A percentile compares a stretch with the other conserved stretches of the same genome.
Evolutionary conservation across 2,113 vertebrate species (phyloP).

Genomic region (Todiramphus saurophagus): DNA sequence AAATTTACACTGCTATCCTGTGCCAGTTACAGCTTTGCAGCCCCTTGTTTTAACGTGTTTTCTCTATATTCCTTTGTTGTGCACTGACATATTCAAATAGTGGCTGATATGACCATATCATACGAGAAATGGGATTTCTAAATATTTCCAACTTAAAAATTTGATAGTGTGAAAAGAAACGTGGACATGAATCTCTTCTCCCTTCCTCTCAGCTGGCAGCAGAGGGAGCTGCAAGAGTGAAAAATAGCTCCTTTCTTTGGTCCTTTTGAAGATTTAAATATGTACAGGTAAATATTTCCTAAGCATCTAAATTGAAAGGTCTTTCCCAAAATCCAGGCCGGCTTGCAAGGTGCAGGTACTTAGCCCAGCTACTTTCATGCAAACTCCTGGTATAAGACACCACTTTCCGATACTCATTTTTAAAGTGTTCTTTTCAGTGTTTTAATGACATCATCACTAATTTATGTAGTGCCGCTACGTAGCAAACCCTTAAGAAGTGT

Average conservation of each 20-base stretch:
- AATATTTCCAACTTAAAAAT: not conserved
- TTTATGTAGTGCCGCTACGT: not conserved
- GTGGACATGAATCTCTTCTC: not conserved
- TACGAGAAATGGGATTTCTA: not conserved
- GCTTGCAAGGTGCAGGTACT: not conserved
- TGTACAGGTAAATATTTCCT: not conserved
- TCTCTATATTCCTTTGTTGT: not conserved
- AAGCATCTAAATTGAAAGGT: not conserved
- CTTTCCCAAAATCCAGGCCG: not conserved
- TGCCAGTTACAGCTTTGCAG: not conserved
- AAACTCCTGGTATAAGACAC: not conserved
- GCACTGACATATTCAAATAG: not conserved
- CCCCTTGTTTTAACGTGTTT: not conserved
- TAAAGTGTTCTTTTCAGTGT: not conserved
- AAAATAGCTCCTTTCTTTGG: not conserved
- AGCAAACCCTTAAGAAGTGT: not conserved
- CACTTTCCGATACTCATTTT: not conserved
- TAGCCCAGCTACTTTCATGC: not conserved
- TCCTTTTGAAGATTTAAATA: not conserved
- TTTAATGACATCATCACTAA: not conserved
- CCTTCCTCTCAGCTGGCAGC: not conserved
- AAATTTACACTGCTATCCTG: not conserved
- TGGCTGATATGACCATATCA: not conserved
- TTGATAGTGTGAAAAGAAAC: not conserved
- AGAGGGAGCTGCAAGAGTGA: conserved; percentile 45